Conservation (phyloP, 2,113 vertebrate species). For the Hyaena hyaena region DNA sequence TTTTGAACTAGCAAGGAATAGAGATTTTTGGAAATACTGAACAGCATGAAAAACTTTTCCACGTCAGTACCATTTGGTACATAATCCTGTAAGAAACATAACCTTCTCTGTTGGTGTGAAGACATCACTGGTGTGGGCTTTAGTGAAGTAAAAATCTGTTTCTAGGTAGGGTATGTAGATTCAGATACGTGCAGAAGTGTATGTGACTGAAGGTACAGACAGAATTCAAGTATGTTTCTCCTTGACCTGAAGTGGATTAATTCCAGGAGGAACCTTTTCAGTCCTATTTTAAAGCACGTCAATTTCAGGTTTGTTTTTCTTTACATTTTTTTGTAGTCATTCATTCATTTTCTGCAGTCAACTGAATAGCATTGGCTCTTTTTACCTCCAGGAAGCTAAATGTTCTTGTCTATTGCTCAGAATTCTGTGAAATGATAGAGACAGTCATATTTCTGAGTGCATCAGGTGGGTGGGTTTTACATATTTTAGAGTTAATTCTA, state of each 20-base stretch:
- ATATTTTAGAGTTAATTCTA: background rate
- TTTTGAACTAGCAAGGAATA: background rate
- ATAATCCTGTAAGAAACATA: background rate
- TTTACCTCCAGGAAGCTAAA: background rate
- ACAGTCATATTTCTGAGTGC: background rate
- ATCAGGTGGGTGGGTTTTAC: background rate
- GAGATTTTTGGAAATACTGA: background rate
- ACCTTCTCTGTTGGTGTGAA: background rate
- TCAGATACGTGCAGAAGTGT: background rate
- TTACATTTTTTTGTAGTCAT: background rate
- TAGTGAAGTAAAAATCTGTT: background rate
- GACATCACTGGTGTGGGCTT: background rate
- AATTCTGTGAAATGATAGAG: background rate
- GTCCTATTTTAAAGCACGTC: background rate
- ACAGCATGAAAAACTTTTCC: background rate
- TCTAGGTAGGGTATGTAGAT: background rate
- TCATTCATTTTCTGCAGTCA: background rate
- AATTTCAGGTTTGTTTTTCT: background rate
- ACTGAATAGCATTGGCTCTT: background rate
- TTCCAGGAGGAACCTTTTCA: background rate
- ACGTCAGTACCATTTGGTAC: background rate
- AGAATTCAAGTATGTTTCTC: background rate
- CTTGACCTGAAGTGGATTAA: background rate
- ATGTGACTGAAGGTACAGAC: background rate
- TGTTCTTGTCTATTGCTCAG: slow-evolving; percentile 2